Conservation (phyloP, 1,140 invertebrate species). For the Pseudomyrmex cubaensis region DNA sequence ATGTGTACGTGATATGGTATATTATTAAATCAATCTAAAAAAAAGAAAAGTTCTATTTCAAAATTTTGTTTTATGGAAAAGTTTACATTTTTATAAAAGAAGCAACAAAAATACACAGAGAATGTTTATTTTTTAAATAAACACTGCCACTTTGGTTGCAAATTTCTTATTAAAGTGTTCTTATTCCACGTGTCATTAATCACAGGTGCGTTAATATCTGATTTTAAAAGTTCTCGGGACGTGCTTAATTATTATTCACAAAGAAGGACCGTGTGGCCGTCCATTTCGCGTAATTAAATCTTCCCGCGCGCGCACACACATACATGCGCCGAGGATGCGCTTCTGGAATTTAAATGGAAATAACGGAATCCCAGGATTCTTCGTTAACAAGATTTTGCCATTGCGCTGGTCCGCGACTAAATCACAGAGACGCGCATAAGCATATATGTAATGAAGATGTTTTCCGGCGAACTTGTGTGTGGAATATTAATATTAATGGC, state of each 20-base stretch:
- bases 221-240: constrained; percentile 35
- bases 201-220: constrained; percentile 5
- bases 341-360: constrained; percentile 62
- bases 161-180: neutral
- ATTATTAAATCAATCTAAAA: neutral
- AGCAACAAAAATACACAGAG: too few relatives aligned
- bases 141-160: neutral
- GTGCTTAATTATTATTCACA: constrained; percentile 51
- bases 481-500: constrained; percentile 65
- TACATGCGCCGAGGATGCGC: neutral
- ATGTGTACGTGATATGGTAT: neutral
- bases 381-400: constrained; percentile 62
- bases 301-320: neutral
- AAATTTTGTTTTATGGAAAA: too few relatives aligned
- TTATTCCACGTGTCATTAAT: constrained; percentile 36
- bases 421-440: constrained; percentile 36
- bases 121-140: neutral
- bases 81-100: too few relatives aligned
- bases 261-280: neutral
- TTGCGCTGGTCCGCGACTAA: constrained; percentile 35
- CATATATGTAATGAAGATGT: constrained; percentile 59
- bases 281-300: constrained; percentile 55
- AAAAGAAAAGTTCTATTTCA: too few relatives aligned
- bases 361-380: constrained; percentile 60
- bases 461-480: constrained; percentile 37